Percentiles rank a stretch among this genome's conserved stretches.
Conservation (phyloP, 2,888 invertebrate species). For the Kryphioiulus occultus region DNA sequence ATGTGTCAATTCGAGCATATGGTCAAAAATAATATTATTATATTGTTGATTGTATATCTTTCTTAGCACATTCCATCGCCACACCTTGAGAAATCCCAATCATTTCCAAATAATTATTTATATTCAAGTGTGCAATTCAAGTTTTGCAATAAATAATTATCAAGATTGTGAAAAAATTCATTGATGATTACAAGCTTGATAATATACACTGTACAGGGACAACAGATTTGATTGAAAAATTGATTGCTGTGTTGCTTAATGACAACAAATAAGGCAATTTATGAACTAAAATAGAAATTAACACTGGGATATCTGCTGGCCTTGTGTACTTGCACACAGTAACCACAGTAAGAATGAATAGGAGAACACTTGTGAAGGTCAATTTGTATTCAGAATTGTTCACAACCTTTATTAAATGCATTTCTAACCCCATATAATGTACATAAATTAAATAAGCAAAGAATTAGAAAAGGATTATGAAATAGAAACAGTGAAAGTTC, state of each 20-base stretch:
- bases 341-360: not conserved
- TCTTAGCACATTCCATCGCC: not conserved
- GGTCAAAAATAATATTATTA: too few species aligned
- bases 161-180: not conserved
- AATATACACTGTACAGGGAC: not conserved
- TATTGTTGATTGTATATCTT: not conserved
- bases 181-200: not conserved
- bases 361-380: not conserved
- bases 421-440: not conserved
- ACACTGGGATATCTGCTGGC: not conserved
- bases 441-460: not conserved
- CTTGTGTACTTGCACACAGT: too few species aligned
- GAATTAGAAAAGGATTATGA: not conserved
- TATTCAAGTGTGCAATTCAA: not conserved
- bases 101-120: not conserved
- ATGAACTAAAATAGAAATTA: not conserved
- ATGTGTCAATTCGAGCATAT: too few species aligned
- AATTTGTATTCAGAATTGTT: not conserved
- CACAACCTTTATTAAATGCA: not conserved
- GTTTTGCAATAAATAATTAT: conserved; percentile 33
- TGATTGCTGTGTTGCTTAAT: not conserved
- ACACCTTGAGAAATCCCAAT: not conserved
- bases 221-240: not conserved
- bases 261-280: not conserved
- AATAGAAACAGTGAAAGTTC: not conserved